Evolutionary conservation across 2,113 vertebrate species (phyloP).

Genomic region (Zosterops borbonicus): DNA sequence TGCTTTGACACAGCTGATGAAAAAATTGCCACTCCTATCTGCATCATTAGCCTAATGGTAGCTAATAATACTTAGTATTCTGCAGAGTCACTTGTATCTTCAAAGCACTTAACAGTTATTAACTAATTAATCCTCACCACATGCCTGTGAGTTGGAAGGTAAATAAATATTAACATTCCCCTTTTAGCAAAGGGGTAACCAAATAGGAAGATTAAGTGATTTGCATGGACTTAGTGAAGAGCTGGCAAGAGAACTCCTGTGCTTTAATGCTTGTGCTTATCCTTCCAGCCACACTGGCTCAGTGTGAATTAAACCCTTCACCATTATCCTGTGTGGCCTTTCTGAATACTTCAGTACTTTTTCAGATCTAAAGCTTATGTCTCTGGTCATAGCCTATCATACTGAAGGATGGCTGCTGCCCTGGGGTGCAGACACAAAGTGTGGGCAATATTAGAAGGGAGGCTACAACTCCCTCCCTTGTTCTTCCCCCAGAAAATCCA

Average conservation of each 20-base stretch:
- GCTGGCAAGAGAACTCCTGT: neutral
- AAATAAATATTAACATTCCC: slow-evolving; percentile 46
- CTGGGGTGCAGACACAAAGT: neutral
- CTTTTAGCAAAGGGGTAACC: slow-evolving; percentile 20
- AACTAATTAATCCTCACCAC: slow-evolving; percentile 58
- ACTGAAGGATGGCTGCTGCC: neutral
- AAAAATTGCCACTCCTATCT: slow-evolving; percentile 21
- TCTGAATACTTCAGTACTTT: neutral
- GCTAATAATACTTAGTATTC: slow-evolving; percentile 43
- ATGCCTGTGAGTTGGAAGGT: slow-evolving; percentile 24
- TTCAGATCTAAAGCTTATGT: neutral
- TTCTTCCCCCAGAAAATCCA: neutral
- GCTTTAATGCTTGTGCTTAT: neutral
- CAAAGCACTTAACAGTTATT: slow-evolving; percentile 51
- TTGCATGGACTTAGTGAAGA: slow-evolving; percentile 25
- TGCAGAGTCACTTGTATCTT: slow-evolving; percentile 32
- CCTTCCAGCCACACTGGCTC: neutral
- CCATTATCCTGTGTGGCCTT: neutral
- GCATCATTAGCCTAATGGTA: slow-evolving; percentile 24
- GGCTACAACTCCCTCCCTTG: neutral
- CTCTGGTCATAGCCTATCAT: fast-evolving
- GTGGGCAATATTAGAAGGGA: neutral
- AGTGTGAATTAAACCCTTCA: neutral
- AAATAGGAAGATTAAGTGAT: slow-evolving; percentile 51
- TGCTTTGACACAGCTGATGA: neutral